Percentiles rank a stretch among this genome's conserved stretches.
Conservation (phyloP, 2,113 vertebrate species). For the Bubo scandiacus region DNA sequence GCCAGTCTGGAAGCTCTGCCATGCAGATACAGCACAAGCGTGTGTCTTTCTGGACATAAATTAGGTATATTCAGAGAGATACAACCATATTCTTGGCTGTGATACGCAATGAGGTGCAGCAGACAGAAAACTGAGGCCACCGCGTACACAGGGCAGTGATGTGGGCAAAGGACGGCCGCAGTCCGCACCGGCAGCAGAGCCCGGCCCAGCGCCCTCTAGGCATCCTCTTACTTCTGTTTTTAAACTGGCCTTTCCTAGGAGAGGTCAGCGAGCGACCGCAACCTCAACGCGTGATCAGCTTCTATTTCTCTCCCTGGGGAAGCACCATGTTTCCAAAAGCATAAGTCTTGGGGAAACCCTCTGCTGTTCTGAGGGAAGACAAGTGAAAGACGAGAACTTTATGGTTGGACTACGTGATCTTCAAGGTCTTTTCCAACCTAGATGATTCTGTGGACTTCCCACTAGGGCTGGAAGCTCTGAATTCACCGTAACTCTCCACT, state of each 20-base stretch:
- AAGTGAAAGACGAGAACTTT: neutral
- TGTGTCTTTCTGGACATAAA: neutral
- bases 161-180: neutral
- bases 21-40: neutral
- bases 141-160: fast-evolving
- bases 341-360: neutral
- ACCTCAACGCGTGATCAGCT: fast-evolving
- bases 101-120: neutral
- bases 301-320: neutral
- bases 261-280: neutral
- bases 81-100: neutral
- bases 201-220: neutral
- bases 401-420: too few relatives aligned
- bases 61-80: neutral
- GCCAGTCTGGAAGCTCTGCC: neutral
- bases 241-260: neutral
- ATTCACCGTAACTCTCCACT: neutral
- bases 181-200: neutral
- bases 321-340: neutral
- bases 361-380: neutral
- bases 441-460: too few relatives aligned
- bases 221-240: neutral
- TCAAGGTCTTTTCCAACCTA: too few relatives aligned
- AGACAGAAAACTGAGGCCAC: neutral
- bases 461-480: neutral